A percentile compares a stretch with the other conserved stretches of the same genome.
phyloP scores from a whole-genome alignment of 2,888 invertebrate genomes.

The Prenolepis imparis region DNA sequence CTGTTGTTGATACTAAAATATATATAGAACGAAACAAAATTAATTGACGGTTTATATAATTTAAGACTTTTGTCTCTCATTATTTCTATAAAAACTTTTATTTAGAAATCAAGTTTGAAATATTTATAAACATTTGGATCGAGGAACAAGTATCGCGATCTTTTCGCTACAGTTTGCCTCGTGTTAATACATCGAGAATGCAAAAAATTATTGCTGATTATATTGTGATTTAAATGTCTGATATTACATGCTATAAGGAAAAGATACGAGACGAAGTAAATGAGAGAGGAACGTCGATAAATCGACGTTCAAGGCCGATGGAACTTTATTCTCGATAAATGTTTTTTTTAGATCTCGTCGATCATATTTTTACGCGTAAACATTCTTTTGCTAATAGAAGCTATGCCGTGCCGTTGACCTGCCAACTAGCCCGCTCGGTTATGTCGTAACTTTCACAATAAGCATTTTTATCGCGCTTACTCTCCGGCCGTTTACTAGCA shows the following conservation, averaged over 20 bases:
- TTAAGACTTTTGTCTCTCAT: background rate
- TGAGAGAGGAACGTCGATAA: background rate
- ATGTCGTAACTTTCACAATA: slow-evolving; percentile 69
- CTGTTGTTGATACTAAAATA: background rate
- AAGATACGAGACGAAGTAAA: background rate
- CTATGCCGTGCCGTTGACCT: slow-evolving; percentile 60
- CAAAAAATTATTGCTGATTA: slow-evolving; percentile 10
- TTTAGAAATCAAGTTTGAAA: background rate
- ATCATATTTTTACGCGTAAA: slow-evolving; percentile 21
- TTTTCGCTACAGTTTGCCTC: too few species aligned
- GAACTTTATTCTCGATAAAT: background rate
- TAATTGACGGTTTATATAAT: background rate
- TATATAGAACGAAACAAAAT: background rate
- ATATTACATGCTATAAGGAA: background rate
- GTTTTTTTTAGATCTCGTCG: background rate
- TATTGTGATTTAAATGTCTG: slow-evolving; percentile 19
- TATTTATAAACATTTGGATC: background rate
- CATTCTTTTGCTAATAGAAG: slow-evolving; percentile 10
- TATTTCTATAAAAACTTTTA: background rate
- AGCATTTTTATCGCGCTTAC: slow-evolving; percentile 57
- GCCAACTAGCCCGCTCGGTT: slow-evolving; percentile 56
- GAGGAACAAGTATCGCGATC: background rate
- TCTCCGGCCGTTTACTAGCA: slow-evolving; percentile 6
- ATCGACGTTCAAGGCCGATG: slow-evolving; percentile 16
- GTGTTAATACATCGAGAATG: slow-evolving; percentile 3